phyloP scores from a whole-genome alignment of 2,888 invertebrate species.

The Athetis lepigone region DNA sequence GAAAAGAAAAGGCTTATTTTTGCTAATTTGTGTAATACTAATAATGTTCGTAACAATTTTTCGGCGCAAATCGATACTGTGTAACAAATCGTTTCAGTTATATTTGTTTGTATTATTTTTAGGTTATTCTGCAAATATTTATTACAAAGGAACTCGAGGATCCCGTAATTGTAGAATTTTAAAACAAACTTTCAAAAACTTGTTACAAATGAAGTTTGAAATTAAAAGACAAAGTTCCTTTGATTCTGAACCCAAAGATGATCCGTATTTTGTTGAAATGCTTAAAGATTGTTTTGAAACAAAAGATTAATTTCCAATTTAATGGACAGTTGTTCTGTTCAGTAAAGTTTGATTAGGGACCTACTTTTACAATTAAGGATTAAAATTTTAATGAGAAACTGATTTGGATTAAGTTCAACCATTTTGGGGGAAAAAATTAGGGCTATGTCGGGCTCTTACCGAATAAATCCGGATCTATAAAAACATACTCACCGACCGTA shows the following conservation, averaged over 20 bases:
- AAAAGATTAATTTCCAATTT: slow-evolving; percentile 8
- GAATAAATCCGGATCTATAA: too few species aligned
- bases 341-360: slow-evolving; percentile 14
- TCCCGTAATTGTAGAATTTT: neutral
- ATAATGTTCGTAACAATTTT: too few species aligned
- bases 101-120: too few species aligned
- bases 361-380: neutral
- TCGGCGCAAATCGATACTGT: too few species aligned
- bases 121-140: too few species aligned
- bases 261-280: slow-evolving; percentile 15
- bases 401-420: neutral
- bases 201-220: neutral
- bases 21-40: too few species aligned
- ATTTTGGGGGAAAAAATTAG: too few species aligned
- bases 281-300: neutral
- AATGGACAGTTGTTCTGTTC: slow-evolving; percentile 2
- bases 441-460: too few species aligned
- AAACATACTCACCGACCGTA: too few species aligned
- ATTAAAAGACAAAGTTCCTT: slow-evolving; percentile 11
- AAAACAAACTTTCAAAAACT: neutral
- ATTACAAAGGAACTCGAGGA: too few species aligned
- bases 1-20: too few species aligned
- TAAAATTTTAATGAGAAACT: neutral
- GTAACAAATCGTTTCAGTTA: too few species aligned
- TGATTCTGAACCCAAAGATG: neutral